Percentiles rank a stretch among this genome's conserved stretches.
Evolutionary conservation across 2,113 vertebrate species (phyloP).

Genomic region (Gobiocypris rarus): DNA sequence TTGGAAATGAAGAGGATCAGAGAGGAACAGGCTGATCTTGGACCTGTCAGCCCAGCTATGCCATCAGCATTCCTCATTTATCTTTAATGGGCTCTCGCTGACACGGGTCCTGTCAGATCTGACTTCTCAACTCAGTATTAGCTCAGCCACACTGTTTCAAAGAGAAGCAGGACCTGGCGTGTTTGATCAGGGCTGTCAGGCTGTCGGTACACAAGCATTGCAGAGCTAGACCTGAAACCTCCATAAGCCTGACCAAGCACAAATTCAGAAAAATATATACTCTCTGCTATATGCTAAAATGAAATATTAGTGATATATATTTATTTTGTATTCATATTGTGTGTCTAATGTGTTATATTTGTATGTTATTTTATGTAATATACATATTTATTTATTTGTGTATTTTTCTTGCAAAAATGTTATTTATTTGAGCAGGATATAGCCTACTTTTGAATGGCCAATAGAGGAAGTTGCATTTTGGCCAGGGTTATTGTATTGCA

Average conservation of each 20-base stretch:
- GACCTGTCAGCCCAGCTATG: constrained; percentile 30
- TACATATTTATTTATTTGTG: too few species aligned
- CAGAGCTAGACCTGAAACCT: constrained; percentile 13
- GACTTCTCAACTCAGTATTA: constrained; percentile 40
- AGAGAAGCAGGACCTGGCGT: constrained; percentile 33
- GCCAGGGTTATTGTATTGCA: neutral
- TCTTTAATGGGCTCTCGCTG: constrained; percentile 54
- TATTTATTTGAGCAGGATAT: too few species aligned
- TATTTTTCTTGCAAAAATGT: too few species aligned
- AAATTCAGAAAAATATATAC: constrained; percentile 14
- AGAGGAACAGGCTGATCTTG: constrained; percentile 13
- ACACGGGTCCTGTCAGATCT: constrained; percentile 56
- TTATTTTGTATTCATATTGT: neutral
- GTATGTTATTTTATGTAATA: neutral
- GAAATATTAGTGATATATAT: neutral
- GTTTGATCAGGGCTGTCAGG: constrained; percentile 56
- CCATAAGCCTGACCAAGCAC: constrained; percentile 29
- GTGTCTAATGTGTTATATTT: too few species aligned
- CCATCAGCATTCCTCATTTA: constrained; percentile 49
- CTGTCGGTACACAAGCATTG: constrained; percentile 12
- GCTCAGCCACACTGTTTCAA: constrained; percentile 43
- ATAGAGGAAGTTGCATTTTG: too few species aligned
- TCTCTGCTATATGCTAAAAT: too few species aligned
- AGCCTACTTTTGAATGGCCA: too few species aligned
- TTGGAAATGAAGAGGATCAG: constrained; percentile 4